These are phyloP conservation scores for Anarhynchus alexandrinus DNA, from an alignment of 2,113 vertebrate genomes.

Conservation along the genomic window DNA sequence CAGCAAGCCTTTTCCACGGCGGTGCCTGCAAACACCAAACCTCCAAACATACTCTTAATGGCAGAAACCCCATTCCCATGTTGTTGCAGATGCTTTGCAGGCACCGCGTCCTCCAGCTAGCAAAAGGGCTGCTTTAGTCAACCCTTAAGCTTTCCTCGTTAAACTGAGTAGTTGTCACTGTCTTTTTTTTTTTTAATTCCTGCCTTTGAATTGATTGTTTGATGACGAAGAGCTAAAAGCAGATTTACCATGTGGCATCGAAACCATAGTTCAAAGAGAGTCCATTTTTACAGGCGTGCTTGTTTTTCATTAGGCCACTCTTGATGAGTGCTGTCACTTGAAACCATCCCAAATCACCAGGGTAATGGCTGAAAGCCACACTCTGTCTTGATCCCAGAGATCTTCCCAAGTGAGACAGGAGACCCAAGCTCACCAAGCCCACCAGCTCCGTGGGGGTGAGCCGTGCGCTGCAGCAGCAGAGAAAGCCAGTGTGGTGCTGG, in stretches of 20 bases:
- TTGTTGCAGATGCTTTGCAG: neutral
- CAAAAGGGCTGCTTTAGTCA: neutral
- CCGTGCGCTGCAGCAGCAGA: too few relatives aligned
- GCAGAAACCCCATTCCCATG: neutral
- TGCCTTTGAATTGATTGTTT: neutral
- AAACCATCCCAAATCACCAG: neutral
- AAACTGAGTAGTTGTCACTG: neutral
- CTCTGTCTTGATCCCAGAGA: neutral
- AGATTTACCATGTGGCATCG: neutral
- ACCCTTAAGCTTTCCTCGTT: neutral
- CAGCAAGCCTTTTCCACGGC: neutral
- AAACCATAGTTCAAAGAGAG: neutral
- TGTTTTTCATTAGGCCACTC: neutral
- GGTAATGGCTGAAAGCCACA: neutral
- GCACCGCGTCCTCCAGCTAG: neutral
- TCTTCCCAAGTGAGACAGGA: rapidly evolving
- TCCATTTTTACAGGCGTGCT: neutral
- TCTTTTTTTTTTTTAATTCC: neutral
- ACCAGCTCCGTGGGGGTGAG: too few relatives aligned
- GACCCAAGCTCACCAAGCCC: neutral
- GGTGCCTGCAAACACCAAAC: neutral
- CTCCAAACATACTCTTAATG: neutral
- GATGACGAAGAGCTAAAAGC: neutral
- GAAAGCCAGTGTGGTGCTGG: too few relatives aligned
- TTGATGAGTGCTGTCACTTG: neutral